These are phyloP conservation scores for Elaphurus davidianus DNA, from an alignment of 2,113 vertebrate genomes.

Conservation along the genomic window DNA sequence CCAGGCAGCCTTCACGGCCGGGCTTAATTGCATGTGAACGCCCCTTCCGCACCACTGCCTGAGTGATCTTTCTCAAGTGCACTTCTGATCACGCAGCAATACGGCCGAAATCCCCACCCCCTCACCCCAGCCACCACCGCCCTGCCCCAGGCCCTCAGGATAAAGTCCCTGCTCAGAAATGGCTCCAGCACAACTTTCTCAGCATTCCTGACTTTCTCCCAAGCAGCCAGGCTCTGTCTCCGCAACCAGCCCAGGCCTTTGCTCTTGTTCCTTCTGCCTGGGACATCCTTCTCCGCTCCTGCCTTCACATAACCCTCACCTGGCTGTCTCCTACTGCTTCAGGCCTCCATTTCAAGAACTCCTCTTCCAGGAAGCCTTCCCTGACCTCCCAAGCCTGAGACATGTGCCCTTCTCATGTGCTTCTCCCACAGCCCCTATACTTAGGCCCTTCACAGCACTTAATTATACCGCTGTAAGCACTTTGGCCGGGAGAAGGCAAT, in stretches of 20 bases:
- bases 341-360: background rate
- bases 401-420: background rate
- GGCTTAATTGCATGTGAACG: accelerated
- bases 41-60: accelerated
- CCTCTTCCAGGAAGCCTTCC: background rate
- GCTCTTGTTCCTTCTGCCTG: background rate
- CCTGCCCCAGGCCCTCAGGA: background rate
- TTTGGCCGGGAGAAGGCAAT: too few relatives aligned
- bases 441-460: accelerated
- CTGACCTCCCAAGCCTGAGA: background rate
- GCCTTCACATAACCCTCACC: background rate
- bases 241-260: accelerated
- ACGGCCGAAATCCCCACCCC: accelerated
- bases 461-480: background rate
- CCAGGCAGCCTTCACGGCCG: accelerated
- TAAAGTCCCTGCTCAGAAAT: accelerated
- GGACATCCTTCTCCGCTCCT: background rate
- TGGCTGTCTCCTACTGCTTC: background rate
- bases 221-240: background rate
- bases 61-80: background rate
- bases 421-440: too few relatives aligned
- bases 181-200: background rate
- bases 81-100: background rate
- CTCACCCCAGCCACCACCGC: background rate
- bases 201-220: background rate